Evolutionary conservation across 2,888 invertebrate genomes (phyloP).

Genomic region (Ophion ventricosus): DNA sequence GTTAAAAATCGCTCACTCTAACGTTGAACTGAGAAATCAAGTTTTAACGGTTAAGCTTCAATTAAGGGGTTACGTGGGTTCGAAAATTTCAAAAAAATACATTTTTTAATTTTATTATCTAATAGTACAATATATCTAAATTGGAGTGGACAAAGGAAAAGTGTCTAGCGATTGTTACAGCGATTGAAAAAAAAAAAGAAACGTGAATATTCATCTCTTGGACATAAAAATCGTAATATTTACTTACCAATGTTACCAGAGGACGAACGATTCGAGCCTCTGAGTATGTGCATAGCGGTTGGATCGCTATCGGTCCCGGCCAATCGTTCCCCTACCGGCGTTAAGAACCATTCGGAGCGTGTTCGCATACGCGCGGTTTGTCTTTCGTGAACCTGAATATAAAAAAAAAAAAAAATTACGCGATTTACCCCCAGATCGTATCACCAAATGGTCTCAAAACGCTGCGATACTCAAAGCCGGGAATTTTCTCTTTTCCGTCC

Average conservation of each 20-base stretch:
- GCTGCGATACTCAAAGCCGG: background rate
- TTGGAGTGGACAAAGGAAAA: no score
- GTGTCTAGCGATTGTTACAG: no score
- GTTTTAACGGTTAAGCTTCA: no score
- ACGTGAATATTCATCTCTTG: background rate
- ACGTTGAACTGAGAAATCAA: no score
- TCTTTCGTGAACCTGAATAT: constrained; percentile 94
- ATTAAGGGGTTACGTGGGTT: no score
- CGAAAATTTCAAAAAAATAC: no score
- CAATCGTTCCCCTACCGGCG: constrained; percentile 86
- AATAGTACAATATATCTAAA: no score
- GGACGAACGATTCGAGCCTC: constrained; percentile 85
- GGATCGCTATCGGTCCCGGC: constrained; percentile 83
- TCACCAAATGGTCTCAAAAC: background rate
- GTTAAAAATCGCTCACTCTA: no score
- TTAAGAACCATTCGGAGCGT: constrained; percentile 98
- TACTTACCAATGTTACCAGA: constrained; percentile 85
- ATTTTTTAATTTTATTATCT: no score
- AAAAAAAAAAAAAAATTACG: constrained; percentile 71
- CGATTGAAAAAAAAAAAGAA: no score
- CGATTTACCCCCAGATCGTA: constrained; percentile 56
- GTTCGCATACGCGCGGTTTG: constrained; percentile 98
- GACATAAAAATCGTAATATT: constrained; percentile 10
- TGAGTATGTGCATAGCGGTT: constrained; percentile 82
- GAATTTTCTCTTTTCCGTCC: background rate